These are phyloP conservation scores for Beaufortia kweichowensis DNA, from an alignment of 2,113 vertebrate genomes.

Conservation along the genomic window DNA sequence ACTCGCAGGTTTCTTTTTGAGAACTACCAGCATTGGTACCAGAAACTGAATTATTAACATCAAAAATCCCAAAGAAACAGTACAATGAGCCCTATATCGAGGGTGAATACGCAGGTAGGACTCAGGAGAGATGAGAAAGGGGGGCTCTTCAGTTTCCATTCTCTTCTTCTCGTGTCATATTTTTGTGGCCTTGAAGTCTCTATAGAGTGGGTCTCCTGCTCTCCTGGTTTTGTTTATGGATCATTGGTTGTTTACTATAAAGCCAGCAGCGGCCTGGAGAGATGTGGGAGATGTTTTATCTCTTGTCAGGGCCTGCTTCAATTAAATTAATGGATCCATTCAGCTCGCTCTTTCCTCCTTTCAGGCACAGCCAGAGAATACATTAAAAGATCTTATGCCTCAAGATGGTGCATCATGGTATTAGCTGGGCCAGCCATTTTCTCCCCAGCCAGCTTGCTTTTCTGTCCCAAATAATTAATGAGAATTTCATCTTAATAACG, in stretches of 20 bases:
- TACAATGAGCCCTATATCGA: conserved; percentile 70
- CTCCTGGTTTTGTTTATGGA: conserved; percentile 80
- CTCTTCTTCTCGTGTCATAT: conserved; percentile 79
- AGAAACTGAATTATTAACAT: conserved; percentile 74
- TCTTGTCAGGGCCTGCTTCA: conserved; percentile 94
- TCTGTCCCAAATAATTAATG: conserved; percentile 84
- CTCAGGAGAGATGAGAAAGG: conserved; percentile 54
- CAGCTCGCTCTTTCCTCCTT: conserved; percentile 87
- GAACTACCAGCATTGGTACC: conserved; percentile 66
- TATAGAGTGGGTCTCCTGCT: conserved; percentile 74
- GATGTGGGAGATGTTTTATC: conserved; percentile 96
- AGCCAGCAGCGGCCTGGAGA: conserved; percentile 83
- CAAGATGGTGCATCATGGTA: conserved; percentile 94
- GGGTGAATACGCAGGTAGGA: conserved; percentile 68
- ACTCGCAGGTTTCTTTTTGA: conserved; percentile 60
- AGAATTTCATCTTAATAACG: conserved; percentile 78
- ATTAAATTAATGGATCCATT: conserved; percentile 99
- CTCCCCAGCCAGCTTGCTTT: conserved; percentile 73
- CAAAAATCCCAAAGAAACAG: conserved; percentile 65
- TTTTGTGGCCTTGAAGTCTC: conserved; percentile 86
- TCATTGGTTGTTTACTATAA: conserved; percentile 92
- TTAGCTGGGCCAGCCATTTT: conserved; percentile 84
- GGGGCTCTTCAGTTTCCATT: conserved; percentile 81
- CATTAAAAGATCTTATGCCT: conserved; percentile 99
- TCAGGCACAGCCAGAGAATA: conserved; percentile 89